Base-by-base conservation (phyloP, 2,113 vertebrate species). In the Oxyura jamaicensis region DNA sequence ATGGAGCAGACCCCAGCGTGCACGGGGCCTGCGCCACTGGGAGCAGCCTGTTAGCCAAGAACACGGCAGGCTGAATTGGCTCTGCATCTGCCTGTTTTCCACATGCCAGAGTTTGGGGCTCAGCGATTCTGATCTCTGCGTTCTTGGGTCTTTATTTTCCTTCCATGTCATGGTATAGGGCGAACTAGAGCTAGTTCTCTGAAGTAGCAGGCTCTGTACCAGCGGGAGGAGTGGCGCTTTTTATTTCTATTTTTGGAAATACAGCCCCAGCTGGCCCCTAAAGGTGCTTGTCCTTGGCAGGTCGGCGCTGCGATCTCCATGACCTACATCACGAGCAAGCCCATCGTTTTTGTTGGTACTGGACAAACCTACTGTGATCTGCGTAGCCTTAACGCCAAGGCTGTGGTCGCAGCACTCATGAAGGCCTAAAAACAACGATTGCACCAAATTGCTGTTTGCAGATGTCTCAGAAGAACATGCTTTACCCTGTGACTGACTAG, bases 261-360 rank as follows among this genome's bases (percentile, higher is more conserved):
- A 26, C 60, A 28, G 23, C 35, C 55, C 31, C 55, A 19, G 55
- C 7, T 10, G 29, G 67, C 46, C n/a, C 17, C 28, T 94, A 25
- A 63, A 1, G 1, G 31, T 16, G 22, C 46, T 65, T 1, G 2
- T 93, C 41, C 92, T 65, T 0, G 62, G 72, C 97, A 99, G 99
- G 99, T 99, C 2, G 99, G 99, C 0, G 99, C 99, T 11, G 99
- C 99, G 90, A 99, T 99, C 96, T 99, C 99, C 86, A 99, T 99
- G 99, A 99, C 99, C 7, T 99, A 99, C 98, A 99, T 99, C 98
- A 99, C 99, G 7, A 99, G 99, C 96, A 99, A 99, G 97, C 99
- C 99, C 58, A 99, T 99, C 1, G 99, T 99, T 93, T 99, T 99
- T 39, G 99, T 99, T 83, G 99, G 99, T 88, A 99, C 99, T 0